Conservation (phyloP, 2,888 invertebrate species). For the Adineta ricciae region DNA sequence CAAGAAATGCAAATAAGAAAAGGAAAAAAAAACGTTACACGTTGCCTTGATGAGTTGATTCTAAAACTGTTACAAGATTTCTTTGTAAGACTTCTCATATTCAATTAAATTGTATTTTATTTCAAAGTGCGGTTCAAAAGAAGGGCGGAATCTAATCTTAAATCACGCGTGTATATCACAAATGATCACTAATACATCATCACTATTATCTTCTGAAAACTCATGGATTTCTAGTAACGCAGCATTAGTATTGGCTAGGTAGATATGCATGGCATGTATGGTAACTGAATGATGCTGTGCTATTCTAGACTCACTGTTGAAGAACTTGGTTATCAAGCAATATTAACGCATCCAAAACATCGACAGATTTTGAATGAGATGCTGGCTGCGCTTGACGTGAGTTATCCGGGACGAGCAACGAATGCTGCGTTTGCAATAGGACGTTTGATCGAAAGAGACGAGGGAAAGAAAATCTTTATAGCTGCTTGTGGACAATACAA, state of each 20-base stretch:
- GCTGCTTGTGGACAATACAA: constrained; percentile 42
- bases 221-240: constrained; percentile 50
- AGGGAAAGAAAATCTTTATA: constrained; percentile 41
- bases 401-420: constrained; percentile 49
- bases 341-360: constrained; percentile 42
- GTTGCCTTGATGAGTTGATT: too few species aligned
- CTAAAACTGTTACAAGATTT: background rate
- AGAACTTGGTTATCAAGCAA: constrained; percentile 43
- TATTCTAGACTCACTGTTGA: constrained; percentile 44
- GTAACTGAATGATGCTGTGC: background rate
- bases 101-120: background rate
- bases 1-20: too few species aligned
- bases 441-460: constrained; percentile 45
- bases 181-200: constrained; percentile 41
- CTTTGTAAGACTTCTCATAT: background rate
- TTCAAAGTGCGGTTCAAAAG: constrained; percentile 44
- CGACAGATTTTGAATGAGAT: constrained; percentile 42
- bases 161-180: constrained; percentile 40
- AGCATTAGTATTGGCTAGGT: constrained; percentile 48
- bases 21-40: too few species aligned
- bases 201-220: constrained; percentile 43
- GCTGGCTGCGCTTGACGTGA: constrained; percentile 43
- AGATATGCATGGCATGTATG: background rate
- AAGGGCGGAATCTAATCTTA: constrained; percentile 47
- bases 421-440: constrained; percentile 51